Percentiles rank a stretch among this genome's conserved stretches.
phyloP scores from a whole-genome alignment of 2,797 vertebrate genomes.

The Potorous gilbertii region DNA sequence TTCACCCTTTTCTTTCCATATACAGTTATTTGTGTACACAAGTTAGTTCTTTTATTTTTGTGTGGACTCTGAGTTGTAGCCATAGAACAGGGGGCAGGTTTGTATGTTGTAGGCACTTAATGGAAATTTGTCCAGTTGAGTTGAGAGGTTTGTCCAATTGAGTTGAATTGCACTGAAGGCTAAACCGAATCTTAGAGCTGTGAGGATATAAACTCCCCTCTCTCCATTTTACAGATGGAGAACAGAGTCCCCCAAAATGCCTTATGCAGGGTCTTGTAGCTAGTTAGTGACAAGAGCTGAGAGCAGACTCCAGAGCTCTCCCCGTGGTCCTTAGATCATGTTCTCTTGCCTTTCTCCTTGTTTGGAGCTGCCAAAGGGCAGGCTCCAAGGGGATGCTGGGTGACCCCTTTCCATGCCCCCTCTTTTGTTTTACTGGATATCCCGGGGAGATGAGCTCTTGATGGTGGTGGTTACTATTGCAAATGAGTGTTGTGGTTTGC shows the following conservation, averaged over 20 bases:
- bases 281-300: not conserved
- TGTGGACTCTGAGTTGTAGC: conserved; percentile 24
- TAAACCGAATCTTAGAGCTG: conserved; percentile 36
- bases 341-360: conserved; percentile 29
- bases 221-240: conserved; percentile 25
- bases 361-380: not conserved
- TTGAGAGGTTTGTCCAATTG: not conserved
- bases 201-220: not conserved
- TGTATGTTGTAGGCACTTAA: not conserved
- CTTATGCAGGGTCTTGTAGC: not conserved
- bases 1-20: not conserved
- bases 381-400: not conserved
- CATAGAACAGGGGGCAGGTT: not conserved
- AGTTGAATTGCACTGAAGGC: not conserved
- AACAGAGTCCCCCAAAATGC: not conserved
- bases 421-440: not conserved
- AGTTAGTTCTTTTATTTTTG: conserved; percentile 48
- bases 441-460: not conserved
- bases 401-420: not conserved
- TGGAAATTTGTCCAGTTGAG: not conserved
- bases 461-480: not conserved
- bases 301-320: not conserved
- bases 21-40: not conserved
- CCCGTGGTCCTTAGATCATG: not conserved
- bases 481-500: not conserved